A percentile compares a stretch with the other conserved stretches of the same genome.
These are phyloP conservation scores for Palythoa heliodiscus DNA, from an alignment of 92 coral and sea anemone species.

Conservation along the genomic window DNA sequence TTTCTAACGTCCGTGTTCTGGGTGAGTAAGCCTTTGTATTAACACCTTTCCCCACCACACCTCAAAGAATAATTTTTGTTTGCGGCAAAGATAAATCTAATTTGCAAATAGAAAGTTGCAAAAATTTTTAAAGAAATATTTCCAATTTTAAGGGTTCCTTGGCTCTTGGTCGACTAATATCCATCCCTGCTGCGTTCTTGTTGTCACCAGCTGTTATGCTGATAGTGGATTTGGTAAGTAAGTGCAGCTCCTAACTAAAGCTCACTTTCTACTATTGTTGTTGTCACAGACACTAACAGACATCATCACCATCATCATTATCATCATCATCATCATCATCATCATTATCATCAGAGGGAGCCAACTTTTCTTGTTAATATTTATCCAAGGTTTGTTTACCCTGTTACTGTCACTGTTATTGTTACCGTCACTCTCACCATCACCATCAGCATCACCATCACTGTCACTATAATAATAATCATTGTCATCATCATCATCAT, in stretches of 20 bases:
- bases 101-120: too few species aligned
- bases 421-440: background rate
- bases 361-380: background rate
- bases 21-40: constrained; percentile 56
- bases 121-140: background rate
- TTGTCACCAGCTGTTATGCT: constrained; percentile 82
- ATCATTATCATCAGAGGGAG: background rate
- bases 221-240: constrained; percentile 77
- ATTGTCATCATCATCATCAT: too few species aligned
- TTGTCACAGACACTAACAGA: background rate
- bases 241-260: background rate
- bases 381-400: background rate
- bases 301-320: background rate
- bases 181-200: constrained; percentile 84
- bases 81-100: too few species aligned
- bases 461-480: too few species aligned
- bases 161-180: constrained; percentile 86
- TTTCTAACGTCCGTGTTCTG: constrained; percentile 91
- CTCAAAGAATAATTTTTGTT: background rate
- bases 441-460: background rate
- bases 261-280: background rate
- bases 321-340: background rate
- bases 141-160: constrained; percentile 76
- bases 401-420: background rate
- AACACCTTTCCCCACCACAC: too few species aligned